Base-by-base conservation (phyloP, 2,888 invertebrate species). In the Coleophora flavipennella region DNA sequence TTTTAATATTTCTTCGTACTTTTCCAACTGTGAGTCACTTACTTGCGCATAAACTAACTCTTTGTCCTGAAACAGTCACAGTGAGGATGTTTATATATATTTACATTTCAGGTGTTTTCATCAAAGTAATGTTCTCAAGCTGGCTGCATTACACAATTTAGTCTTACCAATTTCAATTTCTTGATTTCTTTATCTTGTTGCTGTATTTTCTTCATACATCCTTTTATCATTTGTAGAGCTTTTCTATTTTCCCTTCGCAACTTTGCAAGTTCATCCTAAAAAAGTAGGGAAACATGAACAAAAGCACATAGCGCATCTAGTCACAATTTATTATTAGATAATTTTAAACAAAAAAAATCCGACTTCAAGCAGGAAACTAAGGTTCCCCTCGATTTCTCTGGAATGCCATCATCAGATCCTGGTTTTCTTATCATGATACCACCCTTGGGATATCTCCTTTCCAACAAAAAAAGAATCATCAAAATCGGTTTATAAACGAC, bases 221-320 rank as follows among this genome's bases (percentile, higher is more conserved):
- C 85, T 65, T 88, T 87, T 37, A 88, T 87, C 76, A 86, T 84
- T 54, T 85, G 84, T 34, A 87, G 61, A 2, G 88, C 87, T 54
- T 88, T 88, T 33, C 76, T 71, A 48, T 88, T 79, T 47, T 88
- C 88, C 10, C 62, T 62, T 33, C 85, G 81, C n/a, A 88, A 55
- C 46, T 77, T 83, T 13, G 77, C 67, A 36, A 86, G 55, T 53
- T 84, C 79, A 54, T 76, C 77, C 84, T 84, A 47, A n/a, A 60
- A 60, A 46, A 43, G 40, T 27, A 13, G 6, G 20, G 20, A 20
- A 20, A 20, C 20, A 20, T 20, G 3, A 31, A 9, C 7, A 27
- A 35, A 31, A 42, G 13, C 31, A 12, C 12, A 31, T 12, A 13
- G 14, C n/a, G n/a, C n/a, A n/a, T n/a, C n/a, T n/a, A n/a, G n/a